Conservation (phyloP, 2,113 vertebrate species). For the Thryonomys swinderianus region DNA sequence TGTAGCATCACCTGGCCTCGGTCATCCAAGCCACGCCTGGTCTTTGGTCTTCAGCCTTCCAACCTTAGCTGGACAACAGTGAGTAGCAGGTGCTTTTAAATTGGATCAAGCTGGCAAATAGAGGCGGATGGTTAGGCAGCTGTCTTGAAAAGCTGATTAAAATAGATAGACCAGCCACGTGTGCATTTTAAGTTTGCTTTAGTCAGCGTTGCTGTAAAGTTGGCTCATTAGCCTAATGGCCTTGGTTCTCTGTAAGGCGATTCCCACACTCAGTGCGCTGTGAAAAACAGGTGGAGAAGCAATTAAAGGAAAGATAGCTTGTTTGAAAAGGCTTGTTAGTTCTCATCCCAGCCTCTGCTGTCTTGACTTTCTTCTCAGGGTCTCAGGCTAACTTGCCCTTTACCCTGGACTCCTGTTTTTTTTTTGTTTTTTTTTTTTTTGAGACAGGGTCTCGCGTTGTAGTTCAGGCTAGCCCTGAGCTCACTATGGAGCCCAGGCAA, state of each 20-base stretch:
- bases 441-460: too few relatives aligned
- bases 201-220: not conserved
- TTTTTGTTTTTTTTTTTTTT: too few relatives aligned
- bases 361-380: not conserved
- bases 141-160: constrained; percentile 1
- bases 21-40: too few relatives aligned
- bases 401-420: fast-evolving
- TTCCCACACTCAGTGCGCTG: not conserved
- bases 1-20: not conserved
- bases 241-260: not conserved
- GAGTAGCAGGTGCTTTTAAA: not conserved
- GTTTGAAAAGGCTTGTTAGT: not conserved
- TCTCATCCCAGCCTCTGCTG: not conserved
- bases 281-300: constrained; percentile 19
- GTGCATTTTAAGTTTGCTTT: not conserved
- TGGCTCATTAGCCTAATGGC: not conserved
- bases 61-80: not conserved
- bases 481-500: too few relatives aligned
- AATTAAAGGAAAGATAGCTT: not conserved
- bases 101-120: not conserved
- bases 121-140: not conserved
- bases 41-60: not conserved
- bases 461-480: too few relatives aligned
- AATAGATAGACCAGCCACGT: not conserved
- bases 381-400: not conserved